phyloP scores from a whole-genome alignment of 2,797 vertebrate species.

The Antrozous pallidus region DNA sequence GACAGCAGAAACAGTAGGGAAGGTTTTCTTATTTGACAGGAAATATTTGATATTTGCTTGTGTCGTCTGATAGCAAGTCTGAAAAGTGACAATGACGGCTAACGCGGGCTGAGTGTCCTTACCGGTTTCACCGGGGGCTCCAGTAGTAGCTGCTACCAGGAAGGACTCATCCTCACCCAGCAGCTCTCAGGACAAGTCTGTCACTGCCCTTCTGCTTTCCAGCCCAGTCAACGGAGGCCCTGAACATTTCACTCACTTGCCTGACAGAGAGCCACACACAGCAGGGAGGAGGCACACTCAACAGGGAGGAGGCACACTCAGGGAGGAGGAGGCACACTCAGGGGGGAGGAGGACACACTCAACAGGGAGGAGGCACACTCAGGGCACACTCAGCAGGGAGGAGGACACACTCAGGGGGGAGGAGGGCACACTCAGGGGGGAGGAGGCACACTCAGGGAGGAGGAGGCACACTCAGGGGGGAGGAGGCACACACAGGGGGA shows the following conservation, averaged over 20 bases:
- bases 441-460: not conserved
- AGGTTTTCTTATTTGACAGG: not conserved
- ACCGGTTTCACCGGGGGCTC: too few species aligned
- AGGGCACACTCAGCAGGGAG: too few species aligned
- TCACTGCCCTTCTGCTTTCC: not conserved
- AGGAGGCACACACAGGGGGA: not conserved
- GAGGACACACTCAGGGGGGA: not conserved
- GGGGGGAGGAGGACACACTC: too few species aligned
- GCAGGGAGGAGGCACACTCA: too few species aligned
- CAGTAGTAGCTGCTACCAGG: too few species aligned
- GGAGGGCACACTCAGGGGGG: too few species aligned
- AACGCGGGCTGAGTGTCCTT: too few species aligned
- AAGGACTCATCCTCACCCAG: too few species aligned
- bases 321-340: too few species aligned
- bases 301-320: not conserved
- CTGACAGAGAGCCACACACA: not conserved
- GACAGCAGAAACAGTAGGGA: not conserved
- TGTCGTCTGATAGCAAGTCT: not conserved
- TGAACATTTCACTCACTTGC: not conserved
- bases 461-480: too few species aligned
- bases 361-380: not conserved
- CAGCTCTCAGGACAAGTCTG: not conserved
- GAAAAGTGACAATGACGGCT: not conserved
- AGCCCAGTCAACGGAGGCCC: not conserved
- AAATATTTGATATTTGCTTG: not conserved